Base-by-base conservation (phyloP, 2,888 invertebrate species). In the Monopis laevigella region DNA sequence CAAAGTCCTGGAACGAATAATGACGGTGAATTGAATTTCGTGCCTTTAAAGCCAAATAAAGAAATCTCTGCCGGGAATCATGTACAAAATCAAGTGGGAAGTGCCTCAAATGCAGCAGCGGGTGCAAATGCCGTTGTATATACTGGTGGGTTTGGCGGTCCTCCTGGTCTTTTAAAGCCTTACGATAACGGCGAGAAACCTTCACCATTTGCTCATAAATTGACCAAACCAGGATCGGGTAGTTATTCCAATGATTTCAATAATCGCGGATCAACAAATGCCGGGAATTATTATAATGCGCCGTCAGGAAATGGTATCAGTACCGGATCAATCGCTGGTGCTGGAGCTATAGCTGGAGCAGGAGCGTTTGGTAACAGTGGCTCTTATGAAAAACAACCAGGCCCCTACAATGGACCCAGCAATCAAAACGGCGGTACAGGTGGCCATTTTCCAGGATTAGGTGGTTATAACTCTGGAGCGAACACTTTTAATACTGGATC, bases 81-180 rank as follows among this genome's bases (percentile, higher is more conserved):
- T 5, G 7, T 5, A 7, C 40, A 26, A 19, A 28, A 10, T 18
- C 13, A 13, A 12, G 35, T 27, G 2, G 36, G 29, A 10, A 27
- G 28, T 4, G 43, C 45, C 3, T 56, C 59, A 12, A 48, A 45
- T 21, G 62, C 65, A 10, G 45, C 50, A 3, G 62, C 64, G 17
- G 50, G 49, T 41, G 63, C 69, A 12, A 58, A 60, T 39, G 60
- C 65, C 6, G 55, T 59, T 18, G 59, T 56, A 26, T 78, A 78
- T 46, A 56, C 64, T 11, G 77, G 74, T 40, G 72, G 78, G 11
- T 80, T 80, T 48, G 74, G 77, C 26, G 80, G 75, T 18, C 74
- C 78, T 34, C 67, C 75, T 17, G 80, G 80, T n/a, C 43, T 75
- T 10, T 49, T 75, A 4, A 62, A 62, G 51, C 73, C 80, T 1